Base-by-base conservation (phyloP, 2,888 invertebrate genomes). In the Pollenia griseotomentosa region DNA sequence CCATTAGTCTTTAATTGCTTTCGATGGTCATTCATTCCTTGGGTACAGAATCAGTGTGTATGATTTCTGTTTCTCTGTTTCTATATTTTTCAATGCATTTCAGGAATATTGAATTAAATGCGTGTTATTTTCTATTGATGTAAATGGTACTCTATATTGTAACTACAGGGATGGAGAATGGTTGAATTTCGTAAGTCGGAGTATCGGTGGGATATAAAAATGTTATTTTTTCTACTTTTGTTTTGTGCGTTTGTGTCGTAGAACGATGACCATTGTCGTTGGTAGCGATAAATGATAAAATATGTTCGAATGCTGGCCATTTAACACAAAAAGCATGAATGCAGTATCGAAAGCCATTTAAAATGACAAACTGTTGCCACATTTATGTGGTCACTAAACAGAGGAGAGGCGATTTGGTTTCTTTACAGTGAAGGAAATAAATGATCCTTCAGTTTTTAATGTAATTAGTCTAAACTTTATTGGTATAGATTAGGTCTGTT, bases 311-410 rank as follows among this genome's bases (percentile, higher is more conserved):
- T 82, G 84, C 74, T 84, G 81, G 68, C 81, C 87, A 84, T 87
- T 87, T 87, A 84, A 87, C 74, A 87, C 81, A 78, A 63, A 57
- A 63, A 63, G 78, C 78, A 78, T 68, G 87, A 78, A 81, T 83
- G 78, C 78, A 44, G 84, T 65, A 87, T 78, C 77, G 87, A 74
- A 86, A 68, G 86, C 88, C 83, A 89, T 88, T 88, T 81, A 84
- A 88, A 89, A 88, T 88, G 85, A 86, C 87, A 89, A 89, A 88
- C 88, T 89, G 88, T 87, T 85, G 85, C 86, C 88, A 88, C 88
- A 88, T 78, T 74, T 63, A 63, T 86, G 81, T 78, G 84, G 81
- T 61, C 61, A 70, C 8, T 44, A 74, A 66, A 0, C 65, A 48
- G 19, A 57, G 66, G 57, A 8, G 65, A 46, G 19, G 14, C 16